Conservation (phyloP, 2,113 vertebrate genomes). For the Junco hyemalis region DNA sequence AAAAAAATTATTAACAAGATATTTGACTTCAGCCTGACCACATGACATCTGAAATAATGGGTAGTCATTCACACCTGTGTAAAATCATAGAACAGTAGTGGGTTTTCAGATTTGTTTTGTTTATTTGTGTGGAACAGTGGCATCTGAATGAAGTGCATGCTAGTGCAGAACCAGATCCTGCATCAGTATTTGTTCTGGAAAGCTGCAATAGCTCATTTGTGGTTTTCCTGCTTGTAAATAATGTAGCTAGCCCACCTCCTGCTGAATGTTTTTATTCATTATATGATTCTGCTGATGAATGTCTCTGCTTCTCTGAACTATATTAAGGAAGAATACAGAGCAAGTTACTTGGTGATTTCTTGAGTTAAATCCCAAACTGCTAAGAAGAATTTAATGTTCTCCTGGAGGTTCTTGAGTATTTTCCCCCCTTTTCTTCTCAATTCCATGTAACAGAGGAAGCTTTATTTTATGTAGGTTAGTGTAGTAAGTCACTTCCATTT, state of each 20-base stretch:
- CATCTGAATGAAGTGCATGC: neutral
- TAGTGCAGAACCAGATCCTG: neutral
- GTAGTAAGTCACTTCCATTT: neutral
- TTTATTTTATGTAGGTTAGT: neutral
- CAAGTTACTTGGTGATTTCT: neutral
- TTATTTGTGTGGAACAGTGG: neutral
- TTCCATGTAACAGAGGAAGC: neutral
- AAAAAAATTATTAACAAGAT: neutral
- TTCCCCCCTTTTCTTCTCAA: neutral
- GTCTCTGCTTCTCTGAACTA: neutral
- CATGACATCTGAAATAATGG: neutral
- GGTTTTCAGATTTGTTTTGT: neutral
- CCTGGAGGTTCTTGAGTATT: neutral
- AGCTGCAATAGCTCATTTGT: slow-evolving; percentile 4
- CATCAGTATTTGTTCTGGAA: slow-evolving; percentile 45
- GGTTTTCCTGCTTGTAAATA: slow-evolving; percentile 53
- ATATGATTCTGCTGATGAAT: neutral
- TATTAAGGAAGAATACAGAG: neutral
- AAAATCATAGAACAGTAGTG: neutral
- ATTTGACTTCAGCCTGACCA: neutral
- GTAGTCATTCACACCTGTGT: neutral
- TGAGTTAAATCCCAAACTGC: neutral
- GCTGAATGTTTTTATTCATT: slow-evolving; percentile 4
- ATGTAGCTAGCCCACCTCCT: neutral
- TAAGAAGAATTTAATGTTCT: neutral